These are phyloP conservation scores for Phallusia fumigata DNA, from an alignment of 23 tunicate genomes.

Conservation along the genomic window DNA sequence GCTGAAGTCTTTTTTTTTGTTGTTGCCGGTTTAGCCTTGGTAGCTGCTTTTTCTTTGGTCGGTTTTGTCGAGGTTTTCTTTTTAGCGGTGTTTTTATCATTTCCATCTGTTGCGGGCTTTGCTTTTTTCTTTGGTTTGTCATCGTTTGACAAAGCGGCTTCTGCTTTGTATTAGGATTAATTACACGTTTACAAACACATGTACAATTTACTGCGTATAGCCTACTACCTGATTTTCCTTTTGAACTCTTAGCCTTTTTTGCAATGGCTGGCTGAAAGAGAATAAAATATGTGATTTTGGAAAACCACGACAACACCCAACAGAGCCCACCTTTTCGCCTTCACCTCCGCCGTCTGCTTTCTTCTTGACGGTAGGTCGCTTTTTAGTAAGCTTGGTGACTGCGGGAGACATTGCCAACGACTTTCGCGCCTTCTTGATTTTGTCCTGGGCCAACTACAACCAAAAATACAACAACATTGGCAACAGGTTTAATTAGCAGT, in stretches of 20 bases:
- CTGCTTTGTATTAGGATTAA: not conserved
- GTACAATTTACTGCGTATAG: too few species aligned
- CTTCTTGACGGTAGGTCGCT: not conserved
- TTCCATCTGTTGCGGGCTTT: too few species aligned
- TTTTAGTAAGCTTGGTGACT: not conserved
- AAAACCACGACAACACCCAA: not conserved
- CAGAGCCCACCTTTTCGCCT: not conserved
- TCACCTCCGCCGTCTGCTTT: too few species aligned
- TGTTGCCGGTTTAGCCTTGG: not conserved
- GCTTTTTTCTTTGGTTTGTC: not conserved
- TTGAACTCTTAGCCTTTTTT: not conserved
- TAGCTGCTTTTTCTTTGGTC: not conserved
- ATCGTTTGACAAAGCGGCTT: not conserved
- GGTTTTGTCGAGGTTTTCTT: not conserved
- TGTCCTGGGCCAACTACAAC: constrained; percentile 21
- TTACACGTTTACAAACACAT: too few species aligned
- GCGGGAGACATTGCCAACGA: constrained; percentile 28
- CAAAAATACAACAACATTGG: too few species aligned
- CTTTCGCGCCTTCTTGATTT: constrained; percentile 23
- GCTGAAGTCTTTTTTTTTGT: not conserved
- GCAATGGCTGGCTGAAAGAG: not conserved
- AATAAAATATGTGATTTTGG: not conserved
- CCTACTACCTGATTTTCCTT: not conserved
- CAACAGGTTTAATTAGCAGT: too few species aligned
- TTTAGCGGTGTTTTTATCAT: not conserved